Conservation (phyloP, 2,113 vertebrate species). For the Thamnophis sirtalis region DNA sequence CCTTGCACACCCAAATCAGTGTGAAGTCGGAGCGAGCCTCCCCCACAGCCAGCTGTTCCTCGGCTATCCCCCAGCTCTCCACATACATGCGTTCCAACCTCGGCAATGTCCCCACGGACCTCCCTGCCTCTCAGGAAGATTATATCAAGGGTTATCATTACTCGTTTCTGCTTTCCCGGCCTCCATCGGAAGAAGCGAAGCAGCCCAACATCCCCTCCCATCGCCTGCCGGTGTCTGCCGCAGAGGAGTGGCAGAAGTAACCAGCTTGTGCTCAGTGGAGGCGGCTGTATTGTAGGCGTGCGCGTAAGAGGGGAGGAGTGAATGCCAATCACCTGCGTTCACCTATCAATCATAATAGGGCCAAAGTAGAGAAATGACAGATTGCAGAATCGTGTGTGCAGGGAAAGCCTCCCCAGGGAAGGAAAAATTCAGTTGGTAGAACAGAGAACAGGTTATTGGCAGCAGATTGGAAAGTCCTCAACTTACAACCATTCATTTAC, state of each 20-base stretch:
- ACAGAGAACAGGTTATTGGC: neutral
- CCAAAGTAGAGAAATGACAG: neutral
- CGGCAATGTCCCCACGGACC: conserved; percentile 43
- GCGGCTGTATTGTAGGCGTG: neutral
- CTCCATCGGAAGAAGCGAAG: conserved; percentile 63
- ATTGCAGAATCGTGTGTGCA: neutral
- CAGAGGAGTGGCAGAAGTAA: conserved; percentile 85
- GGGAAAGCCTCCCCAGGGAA: neutral
- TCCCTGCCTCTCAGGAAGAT: conserved; percentile 63
- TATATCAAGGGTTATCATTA: conserved; percentile 70
- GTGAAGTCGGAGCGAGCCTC: conserved; percentile 89
- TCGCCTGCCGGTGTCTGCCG: conserved; percentile 58
- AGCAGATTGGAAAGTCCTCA: neutral
- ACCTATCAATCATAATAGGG: neutral
- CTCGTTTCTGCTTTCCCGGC: conserved; percentile 56
- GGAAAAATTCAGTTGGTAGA: neutral
- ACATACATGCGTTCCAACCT: conserved; percentile 59
- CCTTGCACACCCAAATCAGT: conserved; percentile 71
- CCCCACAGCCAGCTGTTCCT: conserved; percentile 72
- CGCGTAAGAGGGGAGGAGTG: neutral
- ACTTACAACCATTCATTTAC: neutral
- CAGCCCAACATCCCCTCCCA: conserved; percentile 48
- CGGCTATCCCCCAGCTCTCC: conserved; percentile 63
- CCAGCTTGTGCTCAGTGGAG: neutral
- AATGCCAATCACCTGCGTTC: neutral